A percentile compares a stretch with the other conserved stretches of the same genome.
phyloP scores from a whole-genome alignment of 2,797 vertebrate genomes.

The Nasua narica region DNA sequence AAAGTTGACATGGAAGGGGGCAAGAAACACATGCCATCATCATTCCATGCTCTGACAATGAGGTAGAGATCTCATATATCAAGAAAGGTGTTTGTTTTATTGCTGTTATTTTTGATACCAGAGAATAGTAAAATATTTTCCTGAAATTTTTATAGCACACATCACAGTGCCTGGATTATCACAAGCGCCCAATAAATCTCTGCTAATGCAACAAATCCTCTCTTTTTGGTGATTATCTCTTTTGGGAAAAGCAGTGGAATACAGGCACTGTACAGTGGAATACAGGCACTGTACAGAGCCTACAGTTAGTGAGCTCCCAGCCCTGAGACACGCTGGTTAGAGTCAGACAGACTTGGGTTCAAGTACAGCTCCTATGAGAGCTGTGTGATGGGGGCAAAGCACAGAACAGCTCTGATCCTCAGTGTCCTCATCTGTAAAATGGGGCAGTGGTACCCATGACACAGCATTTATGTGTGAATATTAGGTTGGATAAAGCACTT shows the following conservation, averaged over 20 bases:
- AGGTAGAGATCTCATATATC: not conserved
- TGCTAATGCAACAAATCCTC: not conserved
- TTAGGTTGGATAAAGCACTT: not conserved
- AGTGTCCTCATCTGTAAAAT: not conserved
- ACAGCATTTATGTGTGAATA: not conserved
- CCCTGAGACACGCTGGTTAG: not conserved
- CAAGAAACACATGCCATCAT: not conserved
- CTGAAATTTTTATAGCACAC: not conserved
- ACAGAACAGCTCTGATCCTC: not conserved
- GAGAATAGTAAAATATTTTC: not conserved
- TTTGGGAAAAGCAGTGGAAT: not conserved
- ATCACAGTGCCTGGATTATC: not conserved
- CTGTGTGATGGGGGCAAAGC: not conserved
- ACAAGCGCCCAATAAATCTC: not conserved
- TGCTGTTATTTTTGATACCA: constrained; percentile 1
- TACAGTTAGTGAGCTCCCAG: not conserved
- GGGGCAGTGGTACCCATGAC: not conserved
- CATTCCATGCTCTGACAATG: not conserved
- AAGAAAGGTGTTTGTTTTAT: not conserved
- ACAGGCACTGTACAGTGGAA: not conserved
- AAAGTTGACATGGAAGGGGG: not conserved
- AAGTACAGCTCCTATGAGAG: not conserved
- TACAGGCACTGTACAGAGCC: not conserved
- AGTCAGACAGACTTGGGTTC: not conserved
- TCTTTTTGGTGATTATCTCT: not conserved